Evolutionary conservation across 2,888 invertebrate species (phyloP), one percentile per base, ranked within the genome.

Genomic region (Julus scandinavius): DNA sequence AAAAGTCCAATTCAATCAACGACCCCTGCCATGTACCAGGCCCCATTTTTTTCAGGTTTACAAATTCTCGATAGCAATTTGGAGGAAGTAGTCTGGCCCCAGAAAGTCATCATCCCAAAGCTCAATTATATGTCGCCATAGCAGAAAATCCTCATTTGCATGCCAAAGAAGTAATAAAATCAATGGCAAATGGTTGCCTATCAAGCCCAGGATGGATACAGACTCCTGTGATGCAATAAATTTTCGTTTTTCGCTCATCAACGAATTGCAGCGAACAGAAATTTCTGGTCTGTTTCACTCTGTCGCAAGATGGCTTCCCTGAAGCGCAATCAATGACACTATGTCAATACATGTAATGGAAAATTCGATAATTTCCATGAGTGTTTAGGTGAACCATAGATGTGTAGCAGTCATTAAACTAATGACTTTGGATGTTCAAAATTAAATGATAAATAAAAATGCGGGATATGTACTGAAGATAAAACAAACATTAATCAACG

Each of bases 1-100:
- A 80, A 80, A 80, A 80, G 80, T 80, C 80, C 80, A 80, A 80
- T 80, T 80, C 80, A 80, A 80, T 80, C 80, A 80, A 80, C 80
- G 80, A 80, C 80, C 38, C 80, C 13, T 11, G 80, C 29, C 80
- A 80, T 80, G 80, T 80, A 20, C 72, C 72, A 80, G 80, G 80
- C 38, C 80, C 80, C 80, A 80, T 80, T 38, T 80, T 80, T 63
- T 38, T 13, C 80, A 80, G 80, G 80, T 80, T 80, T 80, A 80
- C 80, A 80, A 80, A 80, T 80, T 80, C 38, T 80, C 80, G 38
- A 80, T 29, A 80, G 80, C 80, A 80, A 80, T 80, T 80, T 80
- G 80, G 80, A 20, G 80, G 80, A 80, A 80, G 80, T 80, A 80
- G 80, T 80, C 80, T 80, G 80, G 80, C 29, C 80, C 38, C 80